Evolutionary conservation across 2,888 invertebrate genomes (phyloP).

Genomic region (Mesorhabditis belari): DNA sequence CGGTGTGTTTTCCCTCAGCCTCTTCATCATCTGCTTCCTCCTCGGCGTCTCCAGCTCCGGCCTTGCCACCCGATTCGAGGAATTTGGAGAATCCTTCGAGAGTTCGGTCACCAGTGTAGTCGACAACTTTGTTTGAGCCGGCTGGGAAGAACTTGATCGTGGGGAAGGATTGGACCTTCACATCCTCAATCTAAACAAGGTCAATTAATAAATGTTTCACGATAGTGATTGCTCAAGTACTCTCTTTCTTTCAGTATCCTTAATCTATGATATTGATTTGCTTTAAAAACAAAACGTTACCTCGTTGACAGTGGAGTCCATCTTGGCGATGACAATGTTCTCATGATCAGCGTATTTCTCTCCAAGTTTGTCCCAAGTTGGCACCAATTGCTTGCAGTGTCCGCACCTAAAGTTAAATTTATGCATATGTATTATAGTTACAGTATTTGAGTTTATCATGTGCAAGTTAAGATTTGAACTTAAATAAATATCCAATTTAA

Average conservation of each 20-base stretch:
- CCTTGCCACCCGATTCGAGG: constrained; percentile 80
- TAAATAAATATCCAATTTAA: background rate
- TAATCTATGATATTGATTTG: constrained; percentile 67
- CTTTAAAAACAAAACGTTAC: constrained; percentile 67
- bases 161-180: constrained; percentile 63
- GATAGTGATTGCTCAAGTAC: background rate
- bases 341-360: constrained; percentile 78
- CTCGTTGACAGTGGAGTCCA: constrained; percentile 97
- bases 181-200: constrained; percentile 42
- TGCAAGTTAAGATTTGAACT: background rate
- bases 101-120: constrained; percentile 91
- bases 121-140: constrained; percentile 76
- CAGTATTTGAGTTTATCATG: background rate
- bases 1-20: constrained; percentile 39
- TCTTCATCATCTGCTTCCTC: constrained; percentile 50
- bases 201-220: background rate
- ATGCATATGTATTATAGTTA: constrained; percentile 73
- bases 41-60: constrained; percentile 58
- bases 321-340: constrained; percentile 87
- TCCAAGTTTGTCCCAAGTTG: constrained; percentile 89
- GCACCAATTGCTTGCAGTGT: constrained; percentile 92
- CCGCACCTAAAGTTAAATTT: constrained; percentile 69
- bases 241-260: background rate
- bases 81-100: constrained; percentile 86
- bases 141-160: constrained; percentile 89